phyloP scores from a whole-genome alignment of 2,888 invertebrate species.

The Trypoxylon attenuatum region DNA sequence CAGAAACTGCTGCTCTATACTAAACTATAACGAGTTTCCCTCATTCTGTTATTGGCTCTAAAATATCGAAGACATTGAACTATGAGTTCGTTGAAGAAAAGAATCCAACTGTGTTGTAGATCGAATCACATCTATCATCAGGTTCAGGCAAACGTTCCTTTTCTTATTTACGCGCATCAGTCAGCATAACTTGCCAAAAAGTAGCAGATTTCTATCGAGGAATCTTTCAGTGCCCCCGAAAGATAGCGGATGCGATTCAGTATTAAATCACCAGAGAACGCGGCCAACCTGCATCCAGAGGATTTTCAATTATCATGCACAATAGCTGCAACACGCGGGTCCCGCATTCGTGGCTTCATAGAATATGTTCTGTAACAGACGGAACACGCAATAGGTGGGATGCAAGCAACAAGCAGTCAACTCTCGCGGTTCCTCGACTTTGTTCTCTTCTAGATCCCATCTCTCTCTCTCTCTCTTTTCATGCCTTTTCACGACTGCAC shows the following conservation, averaged over 20 bases:
- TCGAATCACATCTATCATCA: no score
- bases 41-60: no score
- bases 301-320: conserved; percentile 66
- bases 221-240: conserved; percentile 9
- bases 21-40: no score
- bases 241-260: conserved; percentile 46
- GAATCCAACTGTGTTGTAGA: no score
- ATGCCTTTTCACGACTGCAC: no score
- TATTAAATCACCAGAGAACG: conserved; percentile 47
- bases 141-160: conserved; percentile 13
- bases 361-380: conserved; percentile 47
- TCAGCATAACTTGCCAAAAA: conserved; percentile 44
- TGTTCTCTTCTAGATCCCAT: conserved; percentile 4
- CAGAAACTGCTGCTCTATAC: no score
- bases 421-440: no score
- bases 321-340: conserved; percentile 51
- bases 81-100: no score
- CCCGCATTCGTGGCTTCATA: conserved; percentile 50
- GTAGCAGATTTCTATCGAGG: background rate
- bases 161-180: conserved; percentile 28
- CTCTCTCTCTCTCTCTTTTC: background rate
- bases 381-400: conserved; percentile 32
- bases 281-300: conserved; percentile 43
- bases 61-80: no score
- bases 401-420: conserved; percentile 10